Evolutionary conservation across 2,797 vertebrate species (phyloP).

Genomic region (Propithecus deckenii): DNA sequence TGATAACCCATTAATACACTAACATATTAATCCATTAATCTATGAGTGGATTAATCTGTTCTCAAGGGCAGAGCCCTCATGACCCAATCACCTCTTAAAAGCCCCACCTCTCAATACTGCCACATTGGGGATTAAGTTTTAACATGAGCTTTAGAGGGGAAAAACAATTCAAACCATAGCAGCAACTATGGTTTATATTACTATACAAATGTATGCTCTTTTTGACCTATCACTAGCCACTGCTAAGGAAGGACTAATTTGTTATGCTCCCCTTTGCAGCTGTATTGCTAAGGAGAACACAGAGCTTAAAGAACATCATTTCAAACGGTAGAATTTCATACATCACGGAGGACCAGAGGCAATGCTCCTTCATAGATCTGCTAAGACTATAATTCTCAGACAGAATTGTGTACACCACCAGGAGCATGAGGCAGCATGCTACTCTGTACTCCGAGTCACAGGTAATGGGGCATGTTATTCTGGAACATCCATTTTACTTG

Average conservation of each 20-base stretch:
- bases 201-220: background rate
- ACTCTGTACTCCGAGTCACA: background rate
- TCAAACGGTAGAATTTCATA: background rate
- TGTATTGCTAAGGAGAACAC: background rate
- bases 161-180: background rate
- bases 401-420: background rate
- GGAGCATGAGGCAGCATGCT: fast-evolving
- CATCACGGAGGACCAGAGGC: background rate
- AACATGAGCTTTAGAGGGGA: background rate
- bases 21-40: background rate
- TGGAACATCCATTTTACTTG: background rate
- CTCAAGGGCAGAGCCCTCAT: background rate
- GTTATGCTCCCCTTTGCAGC: background rate
- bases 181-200: background rate
- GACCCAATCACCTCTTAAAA: background rate
- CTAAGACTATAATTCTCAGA: background rate
- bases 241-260: background rate
- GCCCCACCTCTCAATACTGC: background rate
- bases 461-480: background rate
- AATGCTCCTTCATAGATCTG: background rate
- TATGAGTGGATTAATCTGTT: background rate
- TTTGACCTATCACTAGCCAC: background rate
- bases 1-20: background rate
- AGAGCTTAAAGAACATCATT: background rate
- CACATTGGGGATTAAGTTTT: background rate